These are phyloP conservation scores for Decapterus maruadsi DNA, from an alignment of 2,797 vertebrate species.

Conservation along the genomic window DNA sequence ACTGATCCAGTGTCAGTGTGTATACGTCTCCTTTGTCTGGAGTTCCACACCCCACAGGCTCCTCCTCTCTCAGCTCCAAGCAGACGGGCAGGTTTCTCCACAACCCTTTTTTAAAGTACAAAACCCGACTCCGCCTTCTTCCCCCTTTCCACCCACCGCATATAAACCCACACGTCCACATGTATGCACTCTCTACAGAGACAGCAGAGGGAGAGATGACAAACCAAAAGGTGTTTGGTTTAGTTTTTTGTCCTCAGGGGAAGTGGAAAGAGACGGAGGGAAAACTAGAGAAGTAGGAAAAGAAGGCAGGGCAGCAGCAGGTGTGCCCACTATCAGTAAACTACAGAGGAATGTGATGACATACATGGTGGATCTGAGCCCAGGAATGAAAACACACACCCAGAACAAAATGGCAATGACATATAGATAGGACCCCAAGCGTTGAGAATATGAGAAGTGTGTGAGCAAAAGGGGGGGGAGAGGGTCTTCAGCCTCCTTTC, in stretches of 20 bases:
- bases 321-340: slow-evolving; percentile 26
- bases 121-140: slow-evolving; percentile 75
- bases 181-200: slow-evolving; percentile 11
- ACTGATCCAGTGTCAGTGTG: slow-evolving; percentile 72
- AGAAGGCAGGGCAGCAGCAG: slow-evolving; percentile 12
- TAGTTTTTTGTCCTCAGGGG: not conserved
- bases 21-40: slow-evolving; percentile 82
- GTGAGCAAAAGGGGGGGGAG: not conserved
- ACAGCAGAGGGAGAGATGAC: slow-evolving; percentile 49
- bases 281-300: not conserved
- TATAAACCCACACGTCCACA: slow-evolving; percentile 7
- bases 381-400: slow-evolving; percentile 48
- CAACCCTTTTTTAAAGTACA: slow-evolving; percentile 72
- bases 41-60: slow-evolving; percentile 79
- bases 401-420: not conserved
- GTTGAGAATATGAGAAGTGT: slow-evolving; percentile 28
- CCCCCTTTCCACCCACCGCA: slow-evolving; percentile 45
- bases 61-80: slow-evolving; percentile 76
- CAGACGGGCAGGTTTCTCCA: slow-evolving; percentile 84
- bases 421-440: slow-evolving; percentile 19
- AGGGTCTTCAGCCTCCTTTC: slow-evolving; percentile 6
- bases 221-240: slow-evolving; percentile 42
- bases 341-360: slow-evolving; percentile 55
- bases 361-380: slow-evolving; percentile 10
- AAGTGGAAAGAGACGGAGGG: not conserved